phyloP scores from a whole-genome alignment of 2,797 vertebrate genomes.

The Okamejei kenojei region DNA sequence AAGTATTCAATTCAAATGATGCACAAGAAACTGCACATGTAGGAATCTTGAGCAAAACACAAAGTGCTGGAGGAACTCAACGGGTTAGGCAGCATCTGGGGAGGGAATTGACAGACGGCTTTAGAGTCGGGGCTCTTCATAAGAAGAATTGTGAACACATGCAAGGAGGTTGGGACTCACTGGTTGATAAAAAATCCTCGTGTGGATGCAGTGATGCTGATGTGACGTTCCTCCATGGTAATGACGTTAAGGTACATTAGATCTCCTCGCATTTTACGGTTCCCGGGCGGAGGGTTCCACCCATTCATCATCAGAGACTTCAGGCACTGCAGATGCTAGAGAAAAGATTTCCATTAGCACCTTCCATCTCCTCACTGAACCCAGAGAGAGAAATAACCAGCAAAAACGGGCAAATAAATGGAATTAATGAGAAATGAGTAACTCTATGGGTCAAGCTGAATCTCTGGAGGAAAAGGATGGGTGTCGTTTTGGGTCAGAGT shows the following conservation, averaged over 20 bases:
- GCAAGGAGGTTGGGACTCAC: slow-evolving; percentile 45
- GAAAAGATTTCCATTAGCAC: slow-evolving; percentile 3
- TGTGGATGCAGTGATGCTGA: slow-evolving; percentile 65
- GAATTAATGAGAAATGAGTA: too few relatives aligned
- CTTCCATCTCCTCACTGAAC: neutral
- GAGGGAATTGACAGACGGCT: too few relatives aligned
- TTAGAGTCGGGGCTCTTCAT: too few relatives aligned
- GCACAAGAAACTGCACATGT: too few relatives aligned
- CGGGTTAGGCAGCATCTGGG: too few relatives aligned
- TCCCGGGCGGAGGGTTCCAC: slow-evolving; percentile 64
- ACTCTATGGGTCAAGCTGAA: too few relatives aligned
- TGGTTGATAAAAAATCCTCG: slow-evolving; percentile 68
- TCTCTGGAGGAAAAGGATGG: too few relatives aligned
- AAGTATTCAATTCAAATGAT: too few relatives aligned
- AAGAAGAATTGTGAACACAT: neutral
- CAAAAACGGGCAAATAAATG: neutral
- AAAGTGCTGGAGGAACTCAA: too few relatives aligned
- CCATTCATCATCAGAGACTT: slow-evolving; percentile 66
- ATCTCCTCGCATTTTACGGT: slow-evolving; percentile 69
- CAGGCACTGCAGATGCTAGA: slow-evolving; percentile 57
- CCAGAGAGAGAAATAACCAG: neutral
- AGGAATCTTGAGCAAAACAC: too few relatives aligned
- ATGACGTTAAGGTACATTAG: slow-evolving; percentile 63
- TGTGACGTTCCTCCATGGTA: slow-evolving; percentile 60
- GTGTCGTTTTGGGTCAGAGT: too few relatives aligned